A percentile compares a stretch with the other conserved stretches of the same genome.
Evolutionary conservation across 2,797 vertebrate species (phyloP).

Genomic region (Malurus splendens): DNA sequence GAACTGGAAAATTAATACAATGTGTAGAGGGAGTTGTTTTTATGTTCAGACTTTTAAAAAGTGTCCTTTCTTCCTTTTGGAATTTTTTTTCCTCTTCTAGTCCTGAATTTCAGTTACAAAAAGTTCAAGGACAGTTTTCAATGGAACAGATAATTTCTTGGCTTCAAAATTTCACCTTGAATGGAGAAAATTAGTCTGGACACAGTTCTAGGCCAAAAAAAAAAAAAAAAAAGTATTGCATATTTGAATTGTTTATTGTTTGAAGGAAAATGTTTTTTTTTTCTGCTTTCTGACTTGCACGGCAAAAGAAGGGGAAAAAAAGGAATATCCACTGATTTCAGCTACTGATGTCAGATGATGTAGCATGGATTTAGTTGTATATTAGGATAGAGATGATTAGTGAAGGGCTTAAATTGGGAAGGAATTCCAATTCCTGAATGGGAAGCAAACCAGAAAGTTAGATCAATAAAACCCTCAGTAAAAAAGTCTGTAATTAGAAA

Average conservation of each 20-base stretch:
- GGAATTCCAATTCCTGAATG: not conserved
- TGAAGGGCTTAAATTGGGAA: not conserved
- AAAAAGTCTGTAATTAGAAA: not conserved
- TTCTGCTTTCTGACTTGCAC: not conserved
- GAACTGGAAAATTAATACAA: not conserved
- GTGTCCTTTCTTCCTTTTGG: not conserved
- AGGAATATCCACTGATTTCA: not conserved
- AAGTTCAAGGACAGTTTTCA: conserved; percentile 18
- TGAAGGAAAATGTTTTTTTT: not conserved
- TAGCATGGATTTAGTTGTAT: not conserved
- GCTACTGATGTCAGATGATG: not conserved
- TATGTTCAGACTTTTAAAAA: not conserved
- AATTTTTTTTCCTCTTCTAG: not conserved
- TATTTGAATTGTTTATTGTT: not conserved
- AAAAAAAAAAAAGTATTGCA: not conserved
- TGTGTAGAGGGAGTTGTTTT: not conserved
- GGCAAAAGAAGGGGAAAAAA: not conserved
- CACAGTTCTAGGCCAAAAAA: not conserved
- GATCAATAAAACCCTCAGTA: rapidly evolving
- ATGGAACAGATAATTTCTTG: not conserved
- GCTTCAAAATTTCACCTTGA: not conserved
- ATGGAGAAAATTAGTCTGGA: not conserved
- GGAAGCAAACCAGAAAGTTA: not conserved
- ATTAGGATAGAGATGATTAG: not conserved
- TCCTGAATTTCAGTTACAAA: not conserved